Percentiles rank a stretch among this genome's conserved stretches.
Conservation (phyloP, 2,113 vertebrate species). For the Silurus glanis region DNA sequence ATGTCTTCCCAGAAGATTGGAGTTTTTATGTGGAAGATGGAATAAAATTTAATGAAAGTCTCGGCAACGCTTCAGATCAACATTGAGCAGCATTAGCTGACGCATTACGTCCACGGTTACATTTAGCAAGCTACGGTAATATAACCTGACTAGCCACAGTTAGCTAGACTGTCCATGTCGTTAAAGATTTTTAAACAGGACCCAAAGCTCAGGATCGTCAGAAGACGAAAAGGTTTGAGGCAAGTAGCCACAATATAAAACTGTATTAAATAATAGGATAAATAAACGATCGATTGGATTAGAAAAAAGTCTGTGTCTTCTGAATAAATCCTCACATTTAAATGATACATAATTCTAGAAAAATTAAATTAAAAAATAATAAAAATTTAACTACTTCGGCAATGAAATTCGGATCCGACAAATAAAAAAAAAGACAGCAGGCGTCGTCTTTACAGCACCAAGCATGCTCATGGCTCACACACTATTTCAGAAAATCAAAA, state of each 20-base stretch:
- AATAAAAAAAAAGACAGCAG: background rate
- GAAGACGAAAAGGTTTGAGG: no score
- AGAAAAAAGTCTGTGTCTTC: background rate
- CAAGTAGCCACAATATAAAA: no score
- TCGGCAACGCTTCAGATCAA: background rate
- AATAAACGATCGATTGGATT: background rate
- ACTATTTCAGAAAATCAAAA: background rate
- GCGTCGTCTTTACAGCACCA: slow-evolving; percentile 47
- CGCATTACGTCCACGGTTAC: background rate
- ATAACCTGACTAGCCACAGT: background rate
- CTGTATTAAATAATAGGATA: no score
- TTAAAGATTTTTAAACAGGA: no score
- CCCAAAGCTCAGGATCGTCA: no score
- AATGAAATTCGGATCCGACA: background rate
- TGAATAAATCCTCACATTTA: background rate
- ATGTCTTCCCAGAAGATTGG: no score
- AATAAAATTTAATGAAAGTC: background rate
- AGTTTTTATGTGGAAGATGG: no score
- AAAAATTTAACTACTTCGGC: background rate
- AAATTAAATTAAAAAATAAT: background rate
- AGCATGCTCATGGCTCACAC: slow-evolving; percentile 33
- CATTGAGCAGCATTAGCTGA: background rate
- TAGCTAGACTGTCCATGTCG: no score
- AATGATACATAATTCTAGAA: background rate
- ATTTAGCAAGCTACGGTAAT: background rate